Evolutionary conservation across 2,888 invertebrate genomes (phyloP), one percentile per base, ranked within the genome.

Genomic region (Tachina grossa): DNA sequence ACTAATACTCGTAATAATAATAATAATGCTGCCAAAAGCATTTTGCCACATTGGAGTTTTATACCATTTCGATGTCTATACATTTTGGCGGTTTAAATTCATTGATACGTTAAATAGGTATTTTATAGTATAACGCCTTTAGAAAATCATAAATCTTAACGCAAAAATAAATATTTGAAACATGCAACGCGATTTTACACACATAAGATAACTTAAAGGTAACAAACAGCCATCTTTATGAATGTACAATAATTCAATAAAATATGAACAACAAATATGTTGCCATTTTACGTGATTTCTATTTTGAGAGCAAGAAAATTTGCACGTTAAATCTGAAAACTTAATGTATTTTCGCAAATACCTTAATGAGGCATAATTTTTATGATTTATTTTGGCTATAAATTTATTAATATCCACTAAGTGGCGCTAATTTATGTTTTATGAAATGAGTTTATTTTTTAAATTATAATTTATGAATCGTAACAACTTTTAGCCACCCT

Each of bases 41-140:
- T 39, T 72, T 72, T 43, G 22, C 47, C 22, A 31, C 31, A n/a
- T 72, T 57, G 19, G 16, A 47, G 53, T 71, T 51, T 51, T 14
- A 55, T 16, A 47, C 39, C 45, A 55, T n/a, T 55, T 66, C 55
- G 10, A 43, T 22, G 22, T 19, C 76, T 43, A 41, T 57, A 69
- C 51, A 51, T 55, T 63, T 69, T 59, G 71, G 53, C 72, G 79
- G 80, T 45, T 63, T 75, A 85, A 75, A 85, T 65, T 78, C 85
- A 85, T 82, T 82, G 85, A 85, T 82, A 82, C 85, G 85, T 82
- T 85, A 85, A 85, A 85, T 82, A 78, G 82, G 63, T 71, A 65
- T 83, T 82, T 85, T 75, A 85, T 85, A 83, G 61, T 9, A 83
- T 61, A 79, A 85, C 85, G 83, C 85, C 83, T 83, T 83, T 75